Evolutionary conservation across 2,113 vertebrate species (phyloP).

Genomic region (Amphiprion ocellaris): DNA sequence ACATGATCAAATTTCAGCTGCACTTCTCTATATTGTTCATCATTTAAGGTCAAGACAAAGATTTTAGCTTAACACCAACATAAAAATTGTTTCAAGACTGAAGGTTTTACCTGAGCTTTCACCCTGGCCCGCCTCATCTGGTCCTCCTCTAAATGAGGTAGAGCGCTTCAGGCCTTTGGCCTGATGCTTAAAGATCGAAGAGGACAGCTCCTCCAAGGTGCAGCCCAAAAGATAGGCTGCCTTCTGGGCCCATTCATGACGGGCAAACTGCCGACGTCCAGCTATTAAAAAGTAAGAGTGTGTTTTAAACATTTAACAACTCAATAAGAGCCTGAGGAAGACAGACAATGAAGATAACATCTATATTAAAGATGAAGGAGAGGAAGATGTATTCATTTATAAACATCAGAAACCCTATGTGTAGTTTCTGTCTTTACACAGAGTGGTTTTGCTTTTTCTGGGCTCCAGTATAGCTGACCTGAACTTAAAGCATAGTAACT

Average conservation of each 20-base stretch:
- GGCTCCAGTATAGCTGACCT: constrained; percentile 1
- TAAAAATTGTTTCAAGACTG: background rate
- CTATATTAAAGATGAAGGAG: background rate
- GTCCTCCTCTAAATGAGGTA: constrained; percentile 93
- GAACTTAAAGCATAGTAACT: background rate
- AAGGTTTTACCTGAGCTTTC: constrained; percentile 82
- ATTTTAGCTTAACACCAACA: background rate
- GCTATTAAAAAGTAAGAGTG: constrained; percentile 63
- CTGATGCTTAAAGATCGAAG: constrained; percentile 95
- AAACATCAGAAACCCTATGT: background rate
- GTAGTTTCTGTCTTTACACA: background rate
- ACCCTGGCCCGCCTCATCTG: constrained; percentile 84
- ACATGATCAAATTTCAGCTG: no score
- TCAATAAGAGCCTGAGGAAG: background rate
- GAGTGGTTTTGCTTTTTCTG: background rate
- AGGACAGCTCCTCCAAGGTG: constrained; percentile 95
- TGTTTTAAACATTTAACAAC: background rate
- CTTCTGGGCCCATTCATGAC: constrained; percentile 98
- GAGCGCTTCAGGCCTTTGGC: constrained; percentile 92
- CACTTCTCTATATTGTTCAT: no score
- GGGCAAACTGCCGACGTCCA: constrained; percentile 94
- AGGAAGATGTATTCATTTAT: background rate
- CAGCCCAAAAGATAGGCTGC: constrained; percentile 93
- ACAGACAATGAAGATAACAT: background rate
- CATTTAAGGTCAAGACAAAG: no score